phyloP scores from a whole-genome alignment of 2,797 vertebrate species.

The Sciurus vulgaris region DNA sequence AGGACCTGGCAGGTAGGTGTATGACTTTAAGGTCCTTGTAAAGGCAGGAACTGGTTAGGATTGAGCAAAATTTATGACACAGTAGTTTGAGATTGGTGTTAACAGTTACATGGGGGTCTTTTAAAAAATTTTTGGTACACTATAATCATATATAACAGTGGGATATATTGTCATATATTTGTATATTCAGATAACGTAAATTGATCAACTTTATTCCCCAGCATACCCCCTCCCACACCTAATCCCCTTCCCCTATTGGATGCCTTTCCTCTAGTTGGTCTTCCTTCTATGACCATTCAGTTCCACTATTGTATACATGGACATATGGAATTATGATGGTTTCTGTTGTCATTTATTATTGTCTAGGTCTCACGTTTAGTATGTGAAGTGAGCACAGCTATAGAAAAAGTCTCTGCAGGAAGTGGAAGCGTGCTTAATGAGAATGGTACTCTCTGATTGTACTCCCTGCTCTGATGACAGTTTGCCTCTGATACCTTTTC shows the following conservation, averaged over 20 bases:
- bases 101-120: not conserved
- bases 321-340: not conserved
- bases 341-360: not conserved
- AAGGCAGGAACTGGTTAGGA: not conserved
- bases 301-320: too few relatives aligned
- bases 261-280: too few relatives aligned
- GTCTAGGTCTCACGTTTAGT: not conserved
- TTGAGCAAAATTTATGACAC: not conserved
- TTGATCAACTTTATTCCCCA: too few relatives aligned
- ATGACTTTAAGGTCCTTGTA: not conserved
- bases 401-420: not conserved
- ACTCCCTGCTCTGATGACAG: not conserved
- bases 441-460: not conserved
- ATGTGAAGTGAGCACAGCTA: not conserved
- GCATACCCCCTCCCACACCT: too few relatives aligned
- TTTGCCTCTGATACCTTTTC: not conserved
- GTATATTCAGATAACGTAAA: too few relatives aligned
- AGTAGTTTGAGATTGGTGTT: not conserved
- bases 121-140: too few relatives aligned
- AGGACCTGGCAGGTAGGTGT: not conserved
- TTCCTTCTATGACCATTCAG: not conserved
- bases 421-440: not conserved
- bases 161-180: too few relatives aligned
- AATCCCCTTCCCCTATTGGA: too few relatives aligned
- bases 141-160: too few relatives aligned